phyloP scores from a whole-genome alignment of 2,888 invertebrate species.

The Euproctis similis region DNA sequence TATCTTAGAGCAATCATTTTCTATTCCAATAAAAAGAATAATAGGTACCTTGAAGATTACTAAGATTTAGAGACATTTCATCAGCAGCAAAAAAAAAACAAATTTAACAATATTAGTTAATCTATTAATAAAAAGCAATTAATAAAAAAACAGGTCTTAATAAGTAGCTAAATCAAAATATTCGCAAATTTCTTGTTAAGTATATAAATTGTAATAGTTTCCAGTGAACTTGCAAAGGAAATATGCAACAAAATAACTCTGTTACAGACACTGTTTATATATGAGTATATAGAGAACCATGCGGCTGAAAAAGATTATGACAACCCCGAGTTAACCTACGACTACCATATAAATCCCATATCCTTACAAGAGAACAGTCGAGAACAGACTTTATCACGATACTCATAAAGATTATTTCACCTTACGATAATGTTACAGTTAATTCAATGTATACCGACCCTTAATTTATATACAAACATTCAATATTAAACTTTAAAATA shows the following conservation, averaged over 20 bases:
- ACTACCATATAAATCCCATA: slow-evolving; percentile 57
- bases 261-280: slow-evolving; percentile 50
- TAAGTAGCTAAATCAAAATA: too few species aligned
- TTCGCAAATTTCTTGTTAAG: too few species aligned
- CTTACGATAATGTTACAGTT: slow-evolving; percentile 51
- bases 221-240: too few species aligned
- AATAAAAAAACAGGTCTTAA: too few species aligned
- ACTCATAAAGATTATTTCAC: slow-evolving; percentile 43
- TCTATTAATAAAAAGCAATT: too few species aligned
- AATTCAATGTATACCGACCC: slow-evolving; percentile 68
- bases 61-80: too few species aligned
- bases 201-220: too few species aligned
- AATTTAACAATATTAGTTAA: too few species aligned
- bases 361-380: slow-evolving; percentile 21
- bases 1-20: too few species aligned
- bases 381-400: slow-evolving; percentile 39
- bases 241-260: slow-evolving; percentile 50
- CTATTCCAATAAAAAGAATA: too few species aligned
- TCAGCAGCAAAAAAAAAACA: too few species aligned
- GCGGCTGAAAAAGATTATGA: slow-evolving; percentile 74
- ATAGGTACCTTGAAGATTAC: too few species aligned
- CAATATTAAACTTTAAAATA: slow-evolving; percentile 62
- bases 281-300: slow-evolving; percentile 58
- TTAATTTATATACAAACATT: slow-evolving; percentile 64
- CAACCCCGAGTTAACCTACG: slow-evolving; percentile 55